These are phyloP conservation scores for Eulemur albifrons DNA, from an alignment of 2,797 vertebrate species.

Conservation along the genomic window DNA sequence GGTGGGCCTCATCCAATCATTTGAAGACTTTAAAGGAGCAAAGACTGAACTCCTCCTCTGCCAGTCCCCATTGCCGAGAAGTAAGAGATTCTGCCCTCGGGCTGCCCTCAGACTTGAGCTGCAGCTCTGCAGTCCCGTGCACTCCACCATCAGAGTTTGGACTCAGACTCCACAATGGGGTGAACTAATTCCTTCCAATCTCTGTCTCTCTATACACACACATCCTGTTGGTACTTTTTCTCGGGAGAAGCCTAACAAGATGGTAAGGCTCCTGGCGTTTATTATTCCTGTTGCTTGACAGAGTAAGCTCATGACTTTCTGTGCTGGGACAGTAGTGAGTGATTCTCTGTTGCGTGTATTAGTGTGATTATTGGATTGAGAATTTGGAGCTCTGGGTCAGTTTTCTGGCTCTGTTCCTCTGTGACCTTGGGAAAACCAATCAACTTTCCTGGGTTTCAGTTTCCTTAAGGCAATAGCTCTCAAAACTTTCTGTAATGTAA, in stretches of 20 bases:
- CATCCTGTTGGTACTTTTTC: background rate
- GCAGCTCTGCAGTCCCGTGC: background rate
- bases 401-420: slow-evolving; percentile 23
- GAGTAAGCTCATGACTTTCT: background rate
- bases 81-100: background rate
- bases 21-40: background rate
- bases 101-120: background rate
- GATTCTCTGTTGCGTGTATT: background rate
- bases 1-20: background rate
- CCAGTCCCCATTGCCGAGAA: background rate
- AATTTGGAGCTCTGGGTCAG: background rate
- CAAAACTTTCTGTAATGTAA: slow-evolving; percentile 50
- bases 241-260: background rate
- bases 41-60: background rate
- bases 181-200: background rate
- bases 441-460: background rate
- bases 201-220: background rate
- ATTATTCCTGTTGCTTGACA: background rate
- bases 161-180: background rate
- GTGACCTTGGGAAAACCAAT: slow-evolving; percentile 18
- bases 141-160: background rate
- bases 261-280: background rate
- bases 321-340: background rate
- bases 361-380: background rate
- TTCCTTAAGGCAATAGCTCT: slow-evolving; percentile 40